Percentiles rank a stretch among this genome's conserved stretches.
Evolutionary conservation across 2,888 invertebrate species (phyloP).

Genomic region (Liposcelis brunnea): DNA sequence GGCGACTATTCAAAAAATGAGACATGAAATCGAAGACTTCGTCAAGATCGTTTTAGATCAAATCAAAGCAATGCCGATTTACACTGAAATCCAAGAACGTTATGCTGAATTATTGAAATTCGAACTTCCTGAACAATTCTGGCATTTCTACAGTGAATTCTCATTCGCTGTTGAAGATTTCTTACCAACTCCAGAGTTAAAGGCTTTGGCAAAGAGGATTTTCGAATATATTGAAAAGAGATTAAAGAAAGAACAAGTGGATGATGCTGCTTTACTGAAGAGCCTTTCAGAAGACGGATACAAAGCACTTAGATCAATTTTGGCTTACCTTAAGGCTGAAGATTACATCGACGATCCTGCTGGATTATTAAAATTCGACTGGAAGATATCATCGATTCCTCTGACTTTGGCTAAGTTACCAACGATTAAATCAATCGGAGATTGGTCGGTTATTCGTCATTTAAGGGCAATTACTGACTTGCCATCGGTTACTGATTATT

Average conservation of each 20-base stretch:
- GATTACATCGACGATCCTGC: no score
- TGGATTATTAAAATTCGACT: no score
- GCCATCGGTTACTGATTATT: slow-evolving; percentile 33
- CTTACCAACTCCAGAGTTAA: slow-evolving; percentile 45
- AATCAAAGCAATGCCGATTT: slow-evolving; percentile 34
- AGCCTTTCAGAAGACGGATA: slow-evolving; percentile 34
- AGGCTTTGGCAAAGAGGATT: slow-evolving; percentile 38
- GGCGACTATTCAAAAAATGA: slow-evolving; percentile 22
- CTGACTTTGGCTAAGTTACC: no score
- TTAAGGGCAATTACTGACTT: slow-evolving; percentile 32
- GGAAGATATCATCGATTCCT: no score
- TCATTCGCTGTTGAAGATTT: slow-evolving; percentile 36
- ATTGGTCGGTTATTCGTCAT: no score
- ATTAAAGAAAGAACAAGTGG: slow-evolving; percentile 36
- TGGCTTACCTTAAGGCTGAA: no score
- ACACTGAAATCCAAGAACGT: slow-evolving; percentile 30
- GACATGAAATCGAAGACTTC: slow-evolving; percentile 27
- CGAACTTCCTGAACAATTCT: slow-evolving; percentile 37
- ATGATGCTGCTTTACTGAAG: slow-evolving; percentile 44
- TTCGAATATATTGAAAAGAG: slow-evolving; percentile 47
- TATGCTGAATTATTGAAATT: slow-evolving; percentile 24
- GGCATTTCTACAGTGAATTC: slow-evolving; percentile 35
- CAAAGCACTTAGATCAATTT: no score
- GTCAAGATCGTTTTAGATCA: slow-evolving; percentile 30
- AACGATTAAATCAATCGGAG: no score